Evolutionary conservation across 2,113 vertebrate genomes (phyloP).

Genomic region (Eptesicus fuscus): DNA sequence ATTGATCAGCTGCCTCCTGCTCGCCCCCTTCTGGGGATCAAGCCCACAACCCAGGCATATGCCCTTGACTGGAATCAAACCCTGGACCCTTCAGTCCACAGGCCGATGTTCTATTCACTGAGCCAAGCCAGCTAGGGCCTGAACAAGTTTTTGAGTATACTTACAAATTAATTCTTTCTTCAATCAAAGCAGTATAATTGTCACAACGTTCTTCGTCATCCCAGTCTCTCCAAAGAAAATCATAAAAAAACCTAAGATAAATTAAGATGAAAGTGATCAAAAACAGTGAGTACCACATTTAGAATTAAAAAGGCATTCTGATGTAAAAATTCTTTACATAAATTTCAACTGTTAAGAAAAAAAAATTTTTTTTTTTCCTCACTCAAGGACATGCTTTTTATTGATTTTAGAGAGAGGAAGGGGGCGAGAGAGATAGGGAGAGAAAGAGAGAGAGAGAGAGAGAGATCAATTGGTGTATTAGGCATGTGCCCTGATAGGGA

Average conservation of each 20-base stretch:
- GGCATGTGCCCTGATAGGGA: not conserved
- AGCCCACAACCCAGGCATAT: no score
- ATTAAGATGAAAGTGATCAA: constrained; percentile 26
- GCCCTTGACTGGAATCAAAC: no score
- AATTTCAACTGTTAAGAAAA: constrained; percentile 7
- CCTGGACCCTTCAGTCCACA: no score
- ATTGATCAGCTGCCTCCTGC: no score
- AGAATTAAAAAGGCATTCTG: constrained; percentile 7
- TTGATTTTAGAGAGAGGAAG: not conserved
- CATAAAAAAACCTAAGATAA: constrained; percentile 78
- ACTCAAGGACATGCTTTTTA: not conserved
- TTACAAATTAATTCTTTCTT: constrained; percentile 84
- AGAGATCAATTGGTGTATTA: not conserved
- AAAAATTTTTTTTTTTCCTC: not conserved
- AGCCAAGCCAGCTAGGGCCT: no score
- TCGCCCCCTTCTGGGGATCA: no score
- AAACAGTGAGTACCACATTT: not conserved
- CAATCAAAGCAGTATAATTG: constrained; percentile 75
- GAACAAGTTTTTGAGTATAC: constrained; percentile 41
- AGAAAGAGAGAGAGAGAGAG: not conserved
- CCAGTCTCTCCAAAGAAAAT: constrained; percentile 80
- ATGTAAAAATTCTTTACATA: not conserved
- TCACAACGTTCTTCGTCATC: constrained; percentile 78
- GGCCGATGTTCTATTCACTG: no score
- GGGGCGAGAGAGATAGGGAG: not conserved